phyloP scores from a whole-genome alignment of 2,888 invertebrate species.

The Polydrusus cervinus region DNA sequence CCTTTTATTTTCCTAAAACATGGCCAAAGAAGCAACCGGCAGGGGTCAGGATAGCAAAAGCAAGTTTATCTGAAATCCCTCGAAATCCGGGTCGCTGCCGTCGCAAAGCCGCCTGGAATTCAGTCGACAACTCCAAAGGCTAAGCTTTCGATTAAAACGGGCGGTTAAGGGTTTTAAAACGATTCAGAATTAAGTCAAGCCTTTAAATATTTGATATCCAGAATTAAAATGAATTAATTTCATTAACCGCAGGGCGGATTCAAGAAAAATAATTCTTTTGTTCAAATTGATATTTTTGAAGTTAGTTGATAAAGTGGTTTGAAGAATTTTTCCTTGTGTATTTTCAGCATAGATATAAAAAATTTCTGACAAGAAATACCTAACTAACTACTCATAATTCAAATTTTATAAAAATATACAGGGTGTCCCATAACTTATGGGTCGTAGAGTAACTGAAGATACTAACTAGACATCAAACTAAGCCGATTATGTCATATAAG shows the following conservation, averaged over 20 bases:
- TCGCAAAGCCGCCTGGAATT: conserved; percentile 54
- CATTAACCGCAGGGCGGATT: conserved; percentile 15
- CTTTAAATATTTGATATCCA: conserved; percentile 38
- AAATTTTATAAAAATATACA: too few relatives aligned
- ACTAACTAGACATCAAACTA: too few relatives aligned
- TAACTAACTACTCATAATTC: too few relatives aligned
- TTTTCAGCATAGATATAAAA: too few relatives aligned
- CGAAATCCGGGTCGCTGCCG: conserved; percentile 53
- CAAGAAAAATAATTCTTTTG: not conserved
- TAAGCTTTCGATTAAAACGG: conserved; percentile 54
- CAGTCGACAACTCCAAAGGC: conserved; percentile 53
- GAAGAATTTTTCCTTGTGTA: too few relatives aligned
- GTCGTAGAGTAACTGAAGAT: too few relatives aligned
- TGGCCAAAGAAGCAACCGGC: conserved; percentile 43
- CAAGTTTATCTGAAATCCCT: conserved; percentile 53
- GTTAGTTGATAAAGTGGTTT: too few relatives aligned
- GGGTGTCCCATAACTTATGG: too few relatives aligned
- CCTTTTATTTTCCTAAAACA: conserved; percentile 33
- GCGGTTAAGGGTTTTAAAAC: conserved; percentile 54
- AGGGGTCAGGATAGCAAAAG: conserved; percentile 48
- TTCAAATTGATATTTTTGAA: too few relatives aligned
- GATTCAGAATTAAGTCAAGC: conserved; percentile 49
- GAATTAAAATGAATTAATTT: conserved; percentile 33
- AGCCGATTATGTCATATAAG: too few relatives aligned
- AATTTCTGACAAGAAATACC: too few relatives aligned